phyloP scores from a whole-genome alignment of 2,113 vertebrate species.

The Dissostichus mawsoni region DNA sequence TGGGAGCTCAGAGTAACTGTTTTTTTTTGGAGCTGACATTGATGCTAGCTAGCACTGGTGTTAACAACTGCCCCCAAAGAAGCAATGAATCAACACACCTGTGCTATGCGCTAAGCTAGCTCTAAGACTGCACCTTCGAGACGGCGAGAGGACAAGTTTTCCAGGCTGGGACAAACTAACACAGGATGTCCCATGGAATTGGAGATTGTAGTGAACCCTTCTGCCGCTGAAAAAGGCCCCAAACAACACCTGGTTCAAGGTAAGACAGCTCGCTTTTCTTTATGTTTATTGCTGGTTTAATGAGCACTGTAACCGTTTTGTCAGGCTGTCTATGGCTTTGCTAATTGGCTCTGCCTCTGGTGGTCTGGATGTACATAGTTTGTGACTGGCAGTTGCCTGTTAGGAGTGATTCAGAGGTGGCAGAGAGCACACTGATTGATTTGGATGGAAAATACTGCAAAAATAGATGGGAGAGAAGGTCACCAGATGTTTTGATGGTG shows the following conservation, averaged over 20 bases:
- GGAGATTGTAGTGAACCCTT: not conserved
- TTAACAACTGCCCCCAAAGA: not conserved
- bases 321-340: not conserved
- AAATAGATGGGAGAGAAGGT: not conserved
- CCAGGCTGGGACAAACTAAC: not conserved
- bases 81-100: not conserved
- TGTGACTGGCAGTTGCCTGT: constrained; percentile 41
- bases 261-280: not conserved
- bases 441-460: not conserved
- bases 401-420: constrained; percentile 3
- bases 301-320: constrained; percentile 11
- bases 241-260: not conserved
- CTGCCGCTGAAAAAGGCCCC: not conserved
- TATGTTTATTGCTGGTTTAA: constrained; percentile 10
- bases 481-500: constrained; percentile 15
- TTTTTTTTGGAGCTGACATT: not conserved
- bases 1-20: not conserved
- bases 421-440: not conserved
- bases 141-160: no score
- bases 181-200: not conserved
- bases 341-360: constrained; percentile 24
- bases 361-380: not conserved
- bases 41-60: not conserved
- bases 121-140: not conserved
- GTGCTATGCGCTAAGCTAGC: not conserved